phyloP scores from a whole-genome alignment of 2,888 invertebrate genomes.

The Anoncus sp. region DNA sequence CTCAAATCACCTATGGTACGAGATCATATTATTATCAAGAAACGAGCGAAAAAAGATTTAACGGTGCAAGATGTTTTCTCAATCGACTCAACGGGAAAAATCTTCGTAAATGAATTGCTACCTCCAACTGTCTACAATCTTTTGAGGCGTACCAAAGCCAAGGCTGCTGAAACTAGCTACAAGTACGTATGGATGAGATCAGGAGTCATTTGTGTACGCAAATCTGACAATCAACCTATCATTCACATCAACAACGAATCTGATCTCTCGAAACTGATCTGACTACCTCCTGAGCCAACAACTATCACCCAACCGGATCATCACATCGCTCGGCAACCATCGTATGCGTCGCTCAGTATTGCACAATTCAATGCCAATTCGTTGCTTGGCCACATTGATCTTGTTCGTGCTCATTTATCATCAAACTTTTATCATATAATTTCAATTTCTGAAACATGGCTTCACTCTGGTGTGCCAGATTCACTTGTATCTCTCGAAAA shows the following conservation, averaged over 20 bases:
- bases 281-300: background rate
- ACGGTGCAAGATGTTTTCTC: background rate
- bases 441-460: background rate
- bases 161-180: background rate
- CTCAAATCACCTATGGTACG: slow-evolving; percentile 2
- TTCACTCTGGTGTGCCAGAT: slow-evolving; percentile 9
- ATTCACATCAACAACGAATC: background rate
- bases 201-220: background rate
- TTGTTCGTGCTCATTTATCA: background rate
- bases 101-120: slow-evolving; percentile 27
- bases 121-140: slow-evolving; percentile 10
- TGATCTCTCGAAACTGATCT: background rate
- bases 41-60: slow-evolving; percentile 10
- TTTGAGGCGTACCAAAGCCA: slow-evolving; percentile 6
- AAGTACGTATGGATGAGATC: slow-evolving; percentile 33
- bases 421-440: slow-evolving; percentile 4
- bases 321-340: background rate
- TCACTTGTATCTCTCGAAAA: background rate
- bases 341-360: background rate
- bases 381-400: background rate
- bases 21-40: slow-evolving; percentile 1
- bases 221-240: background rate
- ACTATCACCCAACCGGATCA: too few species aligned
- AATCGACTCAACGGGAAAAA: background rate
- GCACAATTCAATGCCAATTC: slow-evolving; percentile 5